Percentiles rank a stretch among this genome's conserved stretches.
Evolutionary conservation across 2,797 vertebrate genomes (phyloP).

Genomic region (Macroramphosus scolopax): DNA sequence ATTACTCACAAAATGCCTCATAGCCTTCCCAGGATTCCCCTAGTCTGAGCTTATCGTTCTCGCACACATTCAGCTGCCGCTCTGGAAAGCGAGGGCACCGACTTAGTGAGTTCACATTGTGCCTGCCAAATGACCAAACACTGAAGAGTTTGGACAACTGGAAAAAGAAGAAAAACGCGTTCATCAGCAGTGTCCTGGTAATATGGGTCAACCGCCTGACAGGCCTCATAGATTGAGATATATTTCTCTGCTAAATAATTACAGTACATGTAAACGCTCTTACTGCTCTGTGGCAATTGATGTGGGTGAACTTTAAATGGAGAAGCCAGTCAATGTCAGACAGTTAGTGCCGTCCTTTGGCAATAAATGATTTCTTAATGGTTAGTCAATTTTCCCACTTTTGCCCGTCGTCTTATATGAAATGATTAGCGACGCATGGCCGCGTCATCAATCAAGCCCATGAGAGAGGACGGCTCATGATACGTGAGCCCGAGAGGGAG

Average conservation of each 20-base stretch:
- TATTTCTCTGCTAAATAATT: too few species aligned
- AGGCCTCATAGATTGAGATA: too few species aligned
- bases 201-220: constrained; percentile 19
- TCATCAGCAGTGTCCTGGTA: constrained; percentile 24
- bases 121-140: constrained; percentile 31
- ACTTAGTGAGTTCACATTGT: constrained; percentile 25
- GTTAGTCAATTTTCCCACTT: constrained; percentile 64
- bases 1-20: constrained; percentile 72
- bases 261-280: too few species aligned
- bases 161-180: constrained; percentile 16
- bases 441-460: constrained; percentile 69
- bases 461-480: constrained; percentile 66
- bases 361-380: constrained; percentile 69
- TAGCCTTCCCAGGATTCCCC: constrained; percentile 64
- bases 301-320: constrained; percentile 38
- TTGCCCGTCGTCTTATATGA: constrained; percentile 57
- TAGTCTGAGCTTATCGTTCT: constrained; percentile 70
- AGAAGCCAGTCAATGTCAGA: constrained; percentile 56
- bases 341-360: constrained; percentile 53
- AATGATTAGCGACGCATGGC: constrained; percentile 72
- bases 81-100: constrained; percentile 45
- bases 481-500: constrained; percentile 54
- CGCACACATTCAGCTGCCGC: constrained; percentile 64
- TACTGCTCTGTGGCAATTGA: too few species aligned
- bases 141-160: constrained; percentile 6